Evolutionary conservation across 2,797 vertebrate species (phyloP).

Genomic region (Cheirogaleus major): DNA sequence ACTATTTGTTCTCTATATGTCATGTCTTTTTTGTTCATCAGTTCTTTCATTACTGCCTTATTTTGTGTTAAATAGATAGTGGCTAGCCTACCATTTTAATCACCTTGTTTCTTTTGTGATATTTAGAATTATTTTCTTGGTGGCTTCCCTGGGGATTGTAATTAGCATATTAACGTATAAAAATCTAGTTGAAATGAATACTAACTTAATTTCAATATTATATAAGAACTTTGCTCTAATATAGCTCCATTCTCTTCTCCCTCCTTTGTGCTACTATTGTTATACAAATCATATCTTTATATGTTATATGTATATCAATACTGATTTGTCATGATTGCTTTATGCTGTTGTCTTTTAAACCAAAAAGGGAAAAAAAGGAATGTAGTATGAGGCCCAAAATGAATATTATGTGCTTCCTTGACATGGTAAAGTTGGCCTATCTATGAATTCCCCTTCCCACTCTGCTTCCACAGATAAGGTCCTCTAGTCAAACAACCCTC

Average conservation of each 20-base stretch:
- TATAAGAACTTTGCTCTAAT: conserved; percentile 18
- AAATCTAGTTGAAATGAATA: conserved; percentile 37
- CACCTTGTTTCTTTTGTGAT: background rate
- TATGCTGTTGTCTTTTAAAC: conserved; percentile 41
- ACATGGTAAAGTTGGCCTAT: background rate
- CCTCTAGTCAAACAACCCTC: background rate
- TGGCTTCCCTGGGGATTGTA: background rate
- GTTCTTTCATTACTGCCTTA: background rate
- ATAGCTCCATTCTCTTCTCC: background rate
- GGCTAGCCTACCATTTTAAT: conserved; percentile 26
- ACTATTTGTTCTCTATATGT: background rate
- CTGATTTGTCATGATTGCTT: background rate
- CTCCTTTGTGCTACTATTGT: conserved; percentile 13
- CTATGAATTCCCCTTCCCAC: background rate
- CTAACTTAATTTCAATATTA: conserved; percentile 14
- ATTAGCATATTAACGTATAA: conserved; percentile 24
- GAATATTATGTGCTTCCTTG: background rate
- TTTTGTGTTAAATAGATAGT: conserved; percentile 17
- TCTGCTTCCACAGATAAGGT: conserved; percentile 7
- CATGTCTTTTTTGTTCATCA: background rate
- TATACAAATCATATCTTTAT: conserved; percentile 6
- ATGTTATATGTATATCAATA: background rate
- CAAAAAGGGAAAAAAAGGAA: background rate
- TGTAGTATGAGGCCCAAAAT: background rate
- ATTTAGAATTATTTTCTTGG: conserved; percentile 1